Evolutionary conservation across 2,113 vertebrate species (phyloP).

Genomic region (Thalassoma bifasciatum): DNA sequence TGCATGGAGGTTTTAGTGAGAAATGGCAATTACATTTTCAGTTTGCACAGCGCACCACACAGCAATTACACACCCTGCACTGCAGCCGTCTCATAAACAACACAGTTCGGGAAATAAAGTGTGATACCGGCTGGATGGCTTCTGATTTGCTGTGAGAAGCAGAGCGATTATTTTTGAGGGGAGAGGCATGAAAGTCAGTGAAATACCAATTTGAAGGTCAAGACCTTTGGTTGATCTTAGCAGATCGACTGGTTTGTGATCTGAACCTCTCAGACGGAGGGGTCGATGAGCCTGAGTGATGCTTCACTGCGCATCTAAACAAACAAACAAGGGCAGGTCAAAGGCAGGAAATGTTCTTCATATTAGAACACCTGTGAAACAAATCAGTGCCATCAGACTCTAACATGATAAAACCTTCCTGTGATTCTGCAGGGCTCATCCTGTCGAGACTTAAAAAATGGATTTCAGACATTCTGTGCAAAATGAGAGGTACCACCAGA

Average conservation of each 20-base stretch:
- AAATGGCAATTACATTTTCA: constrained; percentile 25
- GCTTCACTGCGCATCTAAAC: constrained; percentile 3
- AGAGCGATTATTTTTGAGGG: constrained; percentile 49
- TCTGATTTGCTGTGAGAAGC: constrained; percentile 54
- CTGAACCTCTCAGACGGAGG: constrained; percentile 59
- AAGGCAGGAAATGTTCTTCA: constrained; percentile 12
- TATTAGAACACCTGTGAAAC: constrained; percentile 34
- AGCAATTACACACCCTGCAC: constrained; percentile 13
- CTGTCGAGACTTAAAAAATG: background rate
- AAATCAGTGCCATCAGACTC: constrained; percentile 32
- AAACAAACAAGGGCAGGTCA: constrained; percentile 18
- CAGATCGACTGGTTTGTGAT: constrained; percentile 62
- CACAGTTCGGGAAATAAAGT: constrained; percentile 5
- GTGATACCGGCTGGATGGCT: constrained; percentile 4
- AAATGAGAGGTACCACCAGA: background rate
- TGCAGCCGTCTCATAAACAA: constrained; percentile 25
- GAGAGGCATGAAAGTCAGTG: constrained; percentile 73
- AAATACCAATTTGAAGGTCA: constrained; percentile 80
- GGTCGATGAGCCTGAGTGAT: constrained; percentile 55
- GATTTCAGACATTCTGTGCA: background rate
- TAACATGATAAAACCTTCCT: background rate
- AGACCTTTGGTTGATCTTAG: constrained; percentile 77
- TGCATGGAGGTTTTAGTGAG: constrained; percentile 27
- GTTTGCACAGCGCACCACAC: constrained; percentile 1
- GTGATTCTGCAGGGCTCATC: background rate